Evolutionary conservation across 2,113 vertebrate genomes (phyloP), one percentile per base, ranked within the genome.

Genomic region (Gadus macrocephalus): DNA sequence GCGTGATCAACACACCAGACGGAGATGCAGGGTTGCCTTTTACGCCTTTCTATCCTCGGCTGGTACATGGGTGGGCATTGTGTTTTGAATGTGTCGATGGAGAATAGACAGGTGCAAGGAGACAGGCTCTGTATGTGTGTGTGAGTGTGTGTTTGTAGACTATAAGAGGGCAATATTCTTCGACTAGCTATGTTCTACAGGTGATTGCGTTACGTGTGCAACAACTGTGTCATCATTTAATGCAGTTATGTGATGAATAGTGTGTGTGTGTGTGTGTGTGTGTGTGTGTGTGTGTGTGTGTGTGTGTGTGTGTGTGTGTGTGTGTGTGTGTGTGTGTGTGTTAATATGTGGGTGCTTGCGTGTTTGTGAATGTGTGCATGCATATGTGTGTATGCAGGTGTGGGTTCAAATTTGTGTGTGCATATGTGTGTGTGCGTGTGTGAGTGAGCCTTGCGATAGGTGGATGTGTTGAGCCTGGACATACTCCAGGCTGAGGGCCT

Each of bases 1-100:
- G 74, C 64, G 78, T 81, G 88, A 86, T 84, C 69, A 84, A 15
- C 67, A 64, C 59, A 35, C 35, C 27, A 67, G 79, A 70, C 69
- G 71, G 14, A 74, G 73, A 66, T 38, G 17, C 31, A 69, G 76
- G 55, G 68, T 75, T 49, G 60, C 64, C 64, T 83, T 83, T 49
- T 14, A 80, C 77, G 80, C 72, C 66, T 72, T 66, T 72, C 66
- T 66, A 67, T 69, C 68, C 66, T 61, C 65, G 72, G 80, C 77
- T 73, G 65, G 70, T 67, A 71, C 62, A 68, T 72, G 64, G 66
- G 68, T 15, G 64, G 61, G 22, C 2, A 53, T 31, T 61, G 58
- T 53, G 64, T 64, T 15, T 64, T 62, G 31, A 15, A 53, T 61
- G 28, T 63, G 62, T 70, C 64, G 63, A 76, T 20, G 63, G 65